Evolutionary conservation across 2,888 invertebrate species (phyloP).

Genomic region (Agapostemon virescens): DNA sequence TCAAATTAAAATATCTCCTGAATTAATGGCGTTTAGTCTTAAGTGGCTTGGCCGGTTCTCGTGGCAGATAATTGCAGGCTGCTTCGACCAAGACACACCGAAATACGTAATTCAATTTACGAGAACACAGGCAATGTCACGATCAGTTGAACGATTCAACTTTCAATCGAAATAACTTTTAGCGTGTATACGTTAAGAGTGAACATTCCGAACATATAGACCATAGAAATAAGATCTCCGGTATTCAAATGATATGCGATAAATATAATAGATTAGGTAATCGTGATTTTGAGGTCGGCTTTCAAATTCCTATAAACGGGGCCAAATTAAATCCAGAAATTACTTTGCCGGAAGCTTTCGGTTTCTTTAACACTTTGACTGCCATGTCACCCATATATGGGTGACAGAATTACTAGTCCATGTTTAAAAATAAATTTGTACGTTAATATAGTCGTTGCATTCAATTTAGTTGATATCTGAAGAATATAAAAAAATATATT

Average conservation of each 20-base stretch:
- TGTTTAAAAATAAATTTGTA: too few relatives aligned
- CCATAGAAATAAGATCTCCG: neutral
- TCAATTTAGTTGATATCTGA: too few relatives aligned
- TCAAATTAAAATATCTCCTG: constrained; percentile 3
- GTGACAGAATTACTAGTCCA: too few relatives aligned
- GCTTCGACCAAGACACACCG: neutral
- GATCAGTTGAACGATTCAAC: neutral
- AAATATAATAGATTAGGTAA: neutral
- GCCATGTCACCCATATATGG: too few relatives aligned
- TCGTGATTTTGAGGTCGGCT: too few relatives aligned
- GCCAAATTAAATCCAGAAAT: too few relatives aligned
- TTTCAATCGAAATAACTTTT: neutral
- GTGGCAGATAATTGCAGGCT: neutral
- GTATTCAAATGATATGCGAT: neutral
- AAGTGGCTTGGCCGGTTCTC: neutral
- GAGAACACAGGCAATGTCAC: neutral
- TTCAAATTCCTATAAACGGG: too few relatives aligned
- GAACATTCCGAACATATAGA: neutral
- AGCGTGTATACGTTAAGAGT: neutral
- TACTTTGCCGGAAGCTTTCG: too few relatives aligned
- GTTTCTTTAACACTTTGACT: too few relatives aligned
- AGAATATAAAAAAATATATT: too few relatives aligned
- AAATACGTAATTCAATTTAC: neutral
- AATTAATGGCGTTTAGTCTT: neutral
- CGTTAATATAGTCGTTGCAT: too few relatives aligned